These are phyloP conservation scores for Epinephelus lanceolatus DNA, from an alignment of 2,113 vertebrate genomes.

Conservation along the genomic window DNA sequence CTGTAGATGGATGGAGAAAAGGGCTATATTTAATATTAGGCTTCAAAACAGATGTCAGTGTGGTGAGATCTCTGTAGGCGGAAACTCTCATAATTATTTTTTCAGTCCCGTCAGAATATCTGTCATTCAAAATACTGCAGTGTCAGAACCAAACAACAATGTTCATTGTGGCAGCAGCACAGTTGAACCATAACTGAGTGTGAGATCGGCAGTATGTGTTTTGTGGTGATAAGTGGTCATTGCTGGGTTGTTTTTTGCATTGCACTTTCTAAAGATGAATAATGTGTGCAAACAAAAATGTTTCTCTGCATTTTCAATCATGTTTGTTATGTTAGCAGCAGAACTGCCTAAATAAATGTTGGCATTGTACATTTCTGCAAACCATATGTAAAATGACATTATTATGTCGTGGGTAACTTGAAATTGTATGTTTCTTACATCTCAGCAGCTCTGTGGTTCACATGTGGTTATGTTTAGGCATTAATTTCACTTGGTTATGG, in stretches of 20 bases:
- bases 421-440: too few species aligned
- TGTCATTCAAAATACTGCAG: conserved; percentile 3
- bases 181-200: background rate
- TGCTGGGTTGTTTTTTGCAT: conserved; percentile 9
- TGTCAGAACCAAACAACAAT: background rate
- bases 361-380: too few species aligned
- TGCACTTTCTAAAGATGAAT: conserved; percentile 8
- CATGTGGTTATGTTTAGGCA: too few species aligned
- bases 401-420: too few species aligned
- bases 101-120: conserved; percentile 18
- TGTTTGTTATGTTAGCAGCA: background rate
- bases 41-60: background rate
- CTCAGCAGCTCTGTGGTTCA: too few species aligned
- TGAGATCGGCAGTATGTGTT: background rate
- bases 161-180: background rate
- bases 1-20: conserved; percentile 14
- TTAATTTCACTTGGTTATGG: too few species aligned
- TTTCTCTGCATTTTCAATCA: background rate
- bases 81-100: background rate
- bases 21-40: background rate
- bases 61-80: background rate
- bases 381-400: too few species aligned
- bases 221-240: conserved; percentile 3
- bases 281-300: background rate
- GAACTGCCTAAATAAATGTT: too few species aligned